Conservation (phyloP, 1,140 invertebrate species). For the Acromyrmex charruanus region DNA sequence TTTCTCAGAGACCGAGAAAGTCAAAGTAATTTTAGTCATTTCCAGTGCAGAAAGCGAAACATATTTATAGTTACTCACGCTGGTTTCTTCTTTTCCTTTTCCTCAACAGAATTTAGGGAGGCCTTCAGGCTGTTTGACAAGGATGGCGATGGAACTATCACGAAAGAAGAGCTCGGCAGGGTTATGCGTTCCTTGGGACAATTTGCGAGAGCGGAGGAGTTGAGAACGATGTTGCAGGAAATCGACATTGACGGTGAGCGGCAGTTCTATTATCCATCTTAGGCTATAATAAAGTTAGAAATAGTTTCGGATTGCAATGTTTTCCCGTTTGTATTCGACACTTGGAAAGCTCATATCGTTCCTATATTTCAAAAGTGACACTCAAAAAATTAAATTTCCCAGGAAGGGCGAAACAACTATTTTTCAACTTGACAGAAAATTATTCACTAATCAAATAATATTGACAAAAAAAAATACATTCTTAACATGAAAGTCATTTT, state of each 20-base stretch:
- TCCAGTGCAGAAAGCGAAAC: conserved; percentile 2
- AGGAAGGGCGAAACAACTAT: too few species aligned
- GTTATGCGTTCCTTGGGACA: conserved; percentile 95
- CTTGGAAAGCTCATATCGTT: not conserved
- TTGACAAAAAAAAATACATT: too few species aligned
- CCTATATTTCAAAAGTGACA: too few species aligned
- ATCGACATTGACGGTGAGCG: conserved; percentile 94
- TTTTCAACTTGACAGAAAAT: too few species aligned
- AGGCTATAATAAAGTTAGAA: not conserved
- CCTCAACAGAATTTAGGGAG: conserved; percentile 91
- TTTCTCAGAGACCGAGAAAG: not conserved
- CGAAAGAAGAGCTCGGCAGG: conserved; percentile 93
- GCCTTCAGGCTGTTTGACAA: conserved; percentile 96
- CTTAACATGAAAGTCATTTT: too few species aligned
- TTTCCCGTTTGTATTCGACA: not conserved
- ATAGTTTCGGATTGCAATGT: not conserved
- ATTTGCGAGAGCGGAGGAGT: conserved; percentile 93
- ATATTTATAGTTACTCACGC: not conserved
- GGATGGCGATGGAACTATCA: conserved; percentile 95
- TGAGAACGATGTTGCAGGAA: conserved; percentile 95
- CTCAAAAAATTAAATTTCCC: too few species aligned
- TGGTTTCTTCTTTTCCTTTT: not conserved
- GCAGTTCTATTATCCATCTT: conserved; percentile 37
- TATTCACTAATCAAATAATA: too few species aligned
- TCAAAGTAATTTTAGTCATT: conserved; percentile 15